Percentiles rank a stretch among this genome's conserved stretches.
Evolutionary conservation across 2,797 vertebrate species (phyloP).

Genomic region (Falco novaeseelandiae): DNA sequence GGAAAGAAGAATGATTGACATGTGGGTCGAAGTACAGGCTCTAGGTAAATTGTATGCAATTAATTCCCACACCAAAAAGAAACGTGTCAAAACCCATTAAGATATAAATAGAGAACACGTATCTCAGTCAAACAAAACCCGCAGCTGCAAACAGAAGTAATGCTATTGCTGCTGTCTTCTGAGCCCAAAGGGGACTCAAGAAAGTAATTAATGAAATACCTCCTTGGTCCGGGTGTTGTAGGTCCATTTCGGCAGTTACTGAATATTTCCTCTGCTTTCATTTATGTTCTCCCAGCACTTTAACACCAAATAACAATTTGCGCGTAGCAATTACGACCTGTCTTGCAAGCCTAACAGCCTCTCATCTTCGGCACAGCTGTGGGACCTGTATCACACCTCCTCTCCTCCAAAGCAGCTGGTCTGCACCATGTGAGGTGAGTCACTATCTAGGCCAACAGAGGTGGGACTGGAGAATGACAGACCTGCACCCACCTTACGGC

Average conservation of each 20-base stretch:
- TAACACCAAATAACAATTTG: conserved; percentile 35
- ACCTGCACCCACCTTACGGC: not conserved
- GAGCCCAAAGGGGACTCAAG: not conserved
- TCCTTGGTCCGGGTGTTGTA: not conserved
- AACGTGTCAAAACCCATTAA: not conserved
- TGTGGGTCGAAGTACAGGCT: not conserved
- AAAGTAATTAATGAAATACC: conserved; percentile 25
- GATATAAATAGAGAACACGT: not conserved
- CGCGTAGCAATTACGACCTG: conserved; percentile 38
- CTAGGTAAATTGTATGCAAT: conserved; percentile 2
- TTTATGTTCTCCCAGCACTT: conserved; percentile 25
- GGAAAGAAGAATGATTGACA: not conserved
- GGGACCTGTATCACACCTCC: conserved; percentile 4
- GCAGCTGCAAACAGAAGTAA: not conserved
- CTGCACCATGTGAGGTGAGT: conserved; percentile 1
- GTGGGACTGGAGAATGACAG: not conserved
- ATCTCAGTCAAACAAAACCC: not conserved
- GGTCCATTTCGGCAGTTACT: not conserved
- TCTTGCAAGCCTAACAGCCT: conserved; percentile 4
- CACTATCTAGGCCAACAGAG: not conserved
- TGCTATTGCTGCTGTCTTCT: not conserved
- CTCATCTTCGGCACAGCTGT: not conserved
- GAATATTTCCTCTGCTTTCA: conserved; percentile 11
- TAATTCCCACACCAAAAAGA: conserved; percentile 23
- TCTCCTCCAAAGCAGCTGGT: not conserved